Evolutionary conservation across 2,888 invertebrate species (phyloP), one percentile per base, ranked within the genome.

Genomic region (Lasioglossum pauxillum): DNA sequence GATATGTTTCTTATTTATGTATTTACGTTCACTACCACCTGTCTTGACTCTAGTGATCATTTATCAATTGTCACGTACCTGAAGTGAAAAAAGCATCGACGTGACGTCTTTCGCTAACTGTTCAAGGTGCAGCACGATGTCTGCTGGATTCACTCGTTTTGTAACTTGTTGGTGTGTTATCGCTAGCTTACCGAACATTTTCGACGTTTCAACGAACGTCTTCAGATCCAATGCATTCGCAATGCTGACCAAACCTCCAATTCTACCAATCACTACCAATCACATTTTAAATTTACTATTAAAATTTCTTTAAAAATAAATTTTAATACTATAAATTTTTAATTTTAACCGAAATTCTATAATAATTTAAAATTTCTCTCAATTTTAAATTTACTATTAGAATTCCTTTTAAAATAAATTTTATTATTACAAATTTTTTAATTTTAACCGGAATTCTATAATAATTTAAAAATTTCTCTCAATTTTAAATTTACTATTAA

Each of bases 181-280:
- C 0, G 92, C 90, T 49, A 95, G 80, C 88, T 93, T 94, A 3
- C 90, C 92, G 53, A 95, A 95, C 12, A 86, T 85, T 86, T 93
- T 94, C 89, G 94, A 94, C n/a, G 92, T 87, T 35, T 93, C 93
- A 2, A 93, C 90, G 57, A 94, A 91, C 5, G 93, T 92, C 84
- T 92, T 94, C 4, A 92, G 75, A 53, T 94, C 94, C 84, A 94
- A 88, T 60, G 93, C 92, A 57, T 91, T 91, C 5, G 91, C 83
- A 31, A 93, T 80, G 5, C 88, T 85, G 27, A 93, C 93, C 19
- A 94, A 90, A 53, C 87, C 90, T 23, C 93, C 94, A 0, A 94
- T 89, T 64, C 90, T 84, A 44, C 91, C 88, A 16, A 95, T 82
- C 10, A 92, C 93, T 93, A 67, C 31, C n/a, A n/a, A n/a, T n/a